These are phyloP conservation scores for Abramis brama DNA, from an alignment of 2,113 vertebrate species.

Conservation along the genomic window DNA sequence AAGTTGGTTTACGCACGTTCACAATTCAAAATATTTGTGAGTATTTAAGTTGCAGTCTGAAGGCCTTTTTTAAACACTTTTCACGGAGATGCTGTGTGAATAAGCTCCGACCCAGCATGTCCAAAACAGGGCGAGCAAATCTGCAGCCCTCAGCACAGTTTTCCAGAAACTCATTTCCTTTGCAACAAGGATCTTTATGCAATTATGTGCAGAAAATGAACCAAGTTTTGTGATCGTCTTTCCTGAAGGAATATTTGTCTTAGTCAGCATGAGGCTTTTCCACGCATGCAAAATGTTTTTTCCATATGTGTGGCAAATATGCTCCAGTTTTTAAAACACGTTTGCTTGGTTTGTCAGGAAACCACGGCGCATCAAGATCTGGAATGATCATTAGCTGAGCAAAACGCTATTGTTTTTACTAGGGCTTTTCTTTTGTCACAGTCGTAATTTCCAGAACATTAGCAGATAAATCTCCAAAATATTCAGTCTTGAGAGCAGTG, in stretches of 20 bases:
- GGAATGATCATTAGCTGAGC: conserved; percentile 23
- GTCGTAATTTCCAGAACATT: conserved; percentile 27
- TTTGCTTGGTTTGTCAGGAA: conserved; percentile 7
- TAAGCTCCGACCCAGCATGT: neutral
- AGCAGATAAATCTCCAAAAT: conserved; percentile 7
- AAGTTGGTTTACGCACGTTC: neutral
- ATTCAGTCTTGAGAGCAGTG: conserved; percentile 4
- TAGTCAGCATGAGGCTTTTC: conserved; percentile 18
- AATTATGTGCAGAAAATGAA: conserved; percentile 42
- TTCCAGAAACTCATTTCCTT: neutral
- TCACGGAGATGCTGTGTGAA: neutral
- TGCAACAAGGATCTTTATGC: neutral
- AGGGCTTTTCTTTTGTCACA: neutral
- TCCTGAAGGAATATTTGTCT: conserved; percentile 25
- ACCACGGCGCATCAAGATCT: neutral
- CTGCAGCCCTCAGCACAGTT: conserved; percentile 2
- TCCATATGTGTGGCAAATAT: conserved; percentile 20
- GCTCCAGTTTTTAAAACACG: neutral
- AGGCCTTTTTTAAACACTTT: neutral
- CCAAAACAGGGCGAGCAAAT: neutral
- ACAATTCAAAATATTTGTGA: neutral
- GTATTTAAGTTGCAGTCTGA: neutral
- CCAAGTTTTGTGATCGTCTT: conserved; percentile 23
- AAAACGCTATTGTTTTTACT: conserved; percentile 15
- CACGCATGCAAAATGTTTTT: conserved; percentile 3